Conservation (phyloP, 92 coral and sea anemone species). For the Hydrozoanthus gracilis region DNA sequence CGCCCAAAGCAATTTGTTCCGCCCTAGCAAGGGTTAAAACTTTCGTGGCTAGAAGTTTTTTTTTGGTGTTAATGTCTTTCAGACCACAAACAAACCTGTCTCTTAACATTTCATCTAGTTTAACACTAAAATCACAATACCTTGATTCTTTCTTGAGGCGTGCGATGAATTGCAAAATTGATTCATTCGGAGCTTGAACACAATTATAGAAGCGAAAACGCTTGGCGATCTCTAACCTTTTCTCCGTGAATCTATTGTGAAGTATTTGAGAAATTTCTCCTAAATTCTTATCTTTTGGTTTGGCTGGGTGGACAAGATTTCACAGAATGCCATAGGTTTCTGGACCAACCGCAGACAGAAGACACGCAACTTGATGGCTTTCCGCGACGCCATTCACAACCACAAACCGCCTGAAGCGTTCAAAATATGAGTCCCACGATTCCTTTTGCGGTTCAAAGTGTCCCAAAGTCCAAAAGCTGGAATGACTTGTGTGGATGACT, state of each 20-base stretch:
- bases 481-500: too few species aligned
- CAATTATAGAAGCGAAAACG: conserved; percentile 36
- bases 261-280: too few species aligned
- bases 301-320: too few species aligned
- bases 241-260: conserved; percentile 47
- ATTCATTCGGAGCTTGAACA: conserved; percentile 36
- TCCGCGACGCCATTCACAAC: too few species aligned
- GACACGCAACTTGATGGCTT: too few species aligned
- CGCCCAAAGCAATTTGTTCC: conserved; percentile 9
- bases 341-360: too few species aligned
- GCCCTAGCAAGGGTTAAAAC: conserved; percentile 39
- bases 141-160: conserved; percentile 36
- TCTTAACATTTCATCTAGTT: conserved; percentile 41
- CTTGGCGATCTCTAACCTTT: conserved; percentile 24
- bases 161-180: conserved; percentile 35
- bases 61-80: background rate
- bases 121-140: conserved; percentile 40
- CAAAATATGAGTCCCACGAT: too few species aligned
- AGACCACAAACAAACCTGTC: conserved; percentile 51
- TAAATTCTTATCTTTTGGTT: conserved; percentile 46
- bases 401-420: too few species aligned
- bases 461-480: too few species aligned
- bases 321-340: too few species aligned
- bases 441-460: too few species aligned
- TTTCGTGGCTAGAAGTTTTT: conserved; percentile 37